These are phyloP conservation scores for Coenobita brevimanus DNA, from an alignment of 1,140 invertebrate genomes.

Conservation along the genomic window DNA sequence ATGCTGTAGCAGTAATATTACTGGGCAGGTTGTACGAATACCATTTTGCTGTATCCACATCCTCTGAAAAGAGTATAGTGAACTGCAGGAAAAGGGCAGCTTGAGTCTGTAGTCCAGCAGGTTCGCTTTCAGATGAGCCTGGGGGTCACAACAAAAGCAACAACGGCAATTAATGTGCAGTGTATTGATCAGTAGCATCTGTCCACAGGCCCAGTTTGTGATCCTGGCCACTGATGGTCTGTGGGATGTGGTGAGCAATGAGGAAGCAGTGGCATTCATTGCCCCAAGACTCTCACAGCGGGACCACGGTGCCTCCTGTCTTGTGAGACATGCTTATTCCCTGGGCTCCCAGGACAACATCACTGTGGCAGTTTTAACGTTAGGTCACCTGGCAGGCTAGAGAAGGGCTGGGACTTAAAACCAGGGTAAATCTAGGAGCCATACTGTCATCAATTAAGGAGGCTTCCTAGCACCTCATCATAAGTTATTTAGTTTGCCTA, in stretches of 20 bases:
- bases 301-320: conserved; percentile 90
- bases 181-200: not conserved
- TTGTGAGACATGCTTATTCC: conserved; percentile 92
- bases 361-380: conserved; percentile 92
- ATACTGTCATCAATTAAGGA: too few relatives aligned
- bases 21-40: too few relatives aligned
- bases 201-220: conserved; percentile 84
- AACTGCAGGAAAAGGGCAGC: too few relatives aligned
- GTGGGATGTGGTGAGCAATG: conserved; percentile 96
- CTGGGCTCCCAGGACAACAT: conserved; percentile 96
- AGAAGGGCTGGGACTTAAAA: not conserved
- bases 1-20: too few relatives aligned
- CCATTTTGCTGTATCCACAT: not conserved
- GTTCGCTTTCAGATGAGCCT: too few relatives aligned
- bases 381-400: conserved; percentile 74
- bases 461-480: too few relatives aligned
- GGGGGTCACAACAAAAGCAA: too few relatives aligned
- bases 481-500: too few relatives aligned
- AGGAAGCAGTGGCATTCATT: conserved; percentile 92
- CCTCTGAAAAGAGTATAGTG: not conserved
- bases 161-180: not conserved
- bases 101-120: too few relatives aligned
- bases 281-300: conserved; percentile 87
- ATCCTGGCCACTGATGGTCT: conserved; percentile 95
- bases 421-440: too few relatives aligned